These are phyloP conservation scores for Petaurus breviceps DNA, from an alignment of 2,113 vertebrate species.

Conservation along the genomic window DNA sequence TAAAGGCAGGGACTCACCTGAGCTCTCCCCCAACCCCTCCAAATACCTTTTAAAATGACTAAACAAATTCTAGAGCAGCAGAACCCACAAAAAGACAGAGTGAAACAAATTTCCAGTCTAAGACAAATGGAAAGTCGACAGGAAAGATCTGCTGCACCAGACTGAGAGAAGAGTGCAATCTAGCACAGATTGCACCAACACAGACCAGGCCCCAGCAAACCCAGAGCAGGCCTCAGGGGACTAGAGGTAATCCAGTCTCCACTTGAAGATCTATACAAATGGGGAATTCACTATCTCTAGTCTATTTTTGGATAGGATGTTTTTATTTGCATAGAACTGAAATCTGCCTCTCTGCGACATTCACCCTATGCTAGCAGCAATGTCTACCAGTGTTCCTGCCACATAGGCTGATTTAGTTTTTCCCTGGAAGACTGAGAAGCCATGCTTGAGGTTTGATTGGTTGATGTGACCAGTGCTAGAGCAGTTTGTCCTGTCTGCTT, in stretches of 20 bases:
- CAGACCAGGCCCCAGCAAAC: no score
- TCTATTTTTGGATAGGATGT: background rate
- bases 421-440: background rate
- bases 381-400: background rate
- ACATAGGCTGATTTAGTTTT: background rate
- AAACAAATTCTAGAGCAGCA: no score
- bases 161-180: no score
- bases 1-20: no score
- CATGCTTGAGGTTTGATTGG: background rate
- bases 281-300: background rate
- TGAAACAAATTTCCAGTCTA: no score
- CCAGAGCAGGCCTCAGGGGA: no score
- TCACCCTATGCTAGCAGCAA: background rate
- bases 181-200: no score
- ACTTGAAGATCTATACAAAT: background rate
- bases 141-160: no score
- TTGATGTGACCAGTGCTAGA: background rate
- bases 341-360: background rate
- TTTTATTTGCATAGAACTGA: background rate
- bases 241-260: background rate
- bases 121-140: no score
- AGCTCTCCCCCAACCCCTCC: no score
- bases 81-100: no score
- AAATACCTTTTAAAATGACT: no score
- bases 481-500: background rate